Percentiles rank a stretch among this genome's conserved stretches.
These are phyloP conservation scores for Phania funesta DNA, from an alignment of 2,888 invertebrate species.

Conservation along the genomic window DNA sequence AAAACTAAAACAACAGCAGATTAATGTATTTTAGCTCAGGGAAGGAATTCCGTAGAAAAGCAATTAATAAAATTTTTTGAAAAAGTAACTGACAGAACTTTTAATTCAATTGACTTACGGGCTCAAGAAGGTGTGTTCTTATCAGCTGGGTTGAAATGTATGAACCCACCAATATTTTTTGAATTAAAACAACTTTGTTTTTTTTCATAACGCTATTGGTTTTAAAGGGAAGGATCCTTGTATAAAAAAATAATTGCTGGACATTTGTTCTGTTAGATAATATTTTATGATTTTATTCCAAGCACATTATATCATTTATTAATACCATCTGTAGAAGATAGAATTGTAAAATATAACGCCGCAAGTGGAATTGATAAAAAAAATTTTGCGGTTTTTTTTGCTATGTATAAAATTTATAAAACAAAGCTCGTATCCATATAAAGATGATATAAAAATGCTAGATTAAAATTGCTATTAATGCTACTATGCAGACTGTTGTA, in stretches of 20 bases:
- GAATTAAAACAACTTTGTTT: background rate
- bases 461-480: too few relatives aligned
- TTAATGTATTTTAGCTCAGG: background rate
- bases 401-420: too few relatives aligned
- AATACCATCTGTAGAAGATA: too few relatives aligned
- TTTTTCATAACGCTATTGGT: background rate
- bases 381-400: too few relatives aligned
- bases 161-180: background rate
- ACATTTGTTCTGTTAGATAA: background rate
- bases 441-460: too few relatives aligned
- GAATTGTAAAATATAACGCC: too few relatives aligned
- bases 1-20: background rate
- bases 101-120: constrained; percentile 36
- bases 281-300: too few relatives aligned
- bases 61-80: background rate
- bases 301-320: too few relatives aligned
- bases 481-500: too few relatives aligned
- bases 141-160: constrained; percentile 23
- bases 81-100: constrained; percentile 3
- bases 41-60: background rate
- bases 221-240: constrained; percentile 23
- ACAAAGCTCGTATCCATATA: too few relatives aligned
- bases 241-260: background rate
- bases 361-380: too few relatives aligned
- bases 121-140: constrained; percentile 34